Percentiles rank a stretch among this genome's conserved stretches.
These are phyloP conservation scores for Lutjanus erythropterus DNA, from an alignment of 2,113 vertebrate species.

Conservation along the genomic window DNA sequence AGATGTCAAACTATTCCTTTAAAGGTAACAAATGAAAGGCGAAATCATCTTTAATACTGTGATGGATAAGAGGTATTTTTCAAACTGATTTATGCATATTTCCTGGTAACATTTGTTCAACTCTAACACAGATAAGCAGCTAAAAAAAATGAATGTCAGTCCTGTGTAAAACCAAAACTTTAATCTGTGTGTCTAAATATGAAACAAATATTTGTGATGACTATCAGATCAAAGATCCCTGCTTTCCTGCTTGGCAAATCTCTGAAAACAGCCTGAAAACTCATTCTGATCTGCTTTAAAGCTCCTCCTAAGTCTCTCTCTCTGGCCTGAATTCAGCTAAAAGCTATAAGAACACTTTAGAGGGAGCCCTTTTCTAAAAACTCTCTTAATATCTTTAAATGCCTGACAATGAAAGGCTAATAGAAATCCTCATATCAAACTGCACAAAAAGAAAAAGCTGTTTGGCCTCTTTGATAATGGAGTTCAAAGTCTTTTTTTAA, in stretches of 20 bases:
- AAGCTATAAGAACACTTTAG: conserved; percentile 50
- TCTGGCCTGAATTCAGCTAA: conserved; percentile 55
- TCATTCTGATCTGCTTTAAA: conserved; percentile 50
- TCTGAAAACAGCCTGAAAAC: conserved; percentile 58
- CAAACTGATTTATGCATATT: not conserved
- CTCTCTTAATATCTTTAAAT: conserved; percentile 45
- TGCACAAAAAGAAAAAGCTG: conserved; percentile 32
- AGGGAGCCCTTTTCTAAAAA: not conserved
- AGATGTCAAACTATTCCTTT: not conserved
- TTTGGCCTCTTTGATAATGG: conserved; percentile 44
- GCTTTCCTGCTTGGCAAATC: conserved; percentile 33
- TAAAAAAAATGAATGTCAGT: not conserved
- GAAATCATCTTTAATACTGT: not conserved
- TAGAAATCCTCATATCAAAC: conserved; percentile 57
- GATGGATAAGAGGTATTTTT: not conserved
- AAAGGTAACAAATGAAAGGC: not conserved
- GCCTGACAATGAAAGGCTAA: conserved; percentile 55
- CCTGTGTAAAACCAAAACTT: conserved; percentile 24
- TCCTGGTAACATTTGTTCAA: not conserved
- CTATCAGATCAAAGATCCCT: conserved; percentile 43
- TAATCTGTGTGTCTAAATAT: conserved; percentile 15
- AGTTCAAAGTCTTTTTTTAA: conserved; percentile 39
- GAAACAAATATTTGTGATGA: conserved; percentile 44
- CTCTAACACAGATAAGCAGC: conserved; percentile 8
- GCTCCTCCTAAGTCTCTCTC: conserved; percentile 53